Conservation (phyloP, 2,888 invertebrate genomes). For the Phyllotreta cruciferae region DNA sequence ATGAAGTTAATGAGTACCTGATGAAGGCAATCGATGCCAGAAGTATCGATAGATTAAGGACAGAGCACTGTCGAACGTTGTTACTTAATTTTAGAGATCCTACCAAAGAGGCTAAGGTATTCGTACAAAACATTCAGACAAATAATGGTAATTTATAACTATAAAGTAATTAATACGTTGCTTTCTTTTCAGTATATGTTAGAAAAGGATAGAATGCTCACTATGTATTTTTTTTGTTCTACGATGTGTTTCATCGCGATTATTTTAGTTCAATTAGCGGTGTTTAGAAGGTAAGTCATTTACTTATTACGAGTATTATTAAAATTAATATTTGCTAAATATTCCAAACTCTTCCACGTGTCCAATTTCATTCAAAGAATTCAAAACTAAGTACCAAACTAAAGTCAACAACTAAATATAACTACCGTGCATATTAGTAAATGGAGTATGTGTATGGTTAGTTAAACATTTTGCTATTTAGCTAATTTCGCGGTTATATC, state of each 20-base stretch:
- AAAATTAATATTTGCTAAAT: slow-evolving; percentile 19
- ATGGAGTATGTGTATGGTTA: too few relatives aligned
- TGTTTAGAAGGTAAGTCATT: slow-evolving; percentile 49
- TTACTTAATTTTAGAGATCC: slow-evolving; percentile 84
- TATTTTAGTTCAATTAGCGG: slow-evolving; percentile 70
- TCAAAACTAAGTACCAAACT: not conserved
- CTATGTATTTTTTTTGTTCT: slow-evolving; percentile 84
- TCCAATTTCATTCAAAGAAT: too few relatives aligned
- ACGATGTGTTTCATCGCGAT: slow-evolving; percentile 75
- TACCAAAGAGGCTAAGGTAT: slow-evolving; percentile 82
- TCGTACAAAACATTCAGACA: slow-evolving; percentile 1
- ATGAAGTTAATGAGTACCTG: slow-evolving; percentile 95
- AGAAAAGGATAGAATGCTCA: slow-evolving; percentile 86
- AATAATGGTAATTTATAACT: not conserved
- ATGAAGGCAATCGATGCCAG: slow-evolving; percentile 95
- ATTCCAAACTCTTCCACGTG: slow-evolving; percentile 14
- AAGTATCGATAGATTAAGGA: slow-evolving; percentile 86
- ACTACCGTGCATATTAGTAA: too few relatives aligned
- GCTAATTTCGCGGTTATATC: too few relatives aligned
- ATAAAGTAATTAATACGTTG: not conserved
- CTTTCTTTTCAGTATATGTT: slow-evolving; percentile 73
- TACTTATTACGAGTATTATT: not conserved
- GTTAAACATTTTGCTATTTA: too few relatives aligned
- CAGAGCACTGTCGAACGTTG: slow-evolving; percentile 87
- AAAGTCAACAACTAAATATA: too few relatives aligned